Conservation (phyloP, 2,797 vertebrate species). For the Galagoides demidoff region DNA sequence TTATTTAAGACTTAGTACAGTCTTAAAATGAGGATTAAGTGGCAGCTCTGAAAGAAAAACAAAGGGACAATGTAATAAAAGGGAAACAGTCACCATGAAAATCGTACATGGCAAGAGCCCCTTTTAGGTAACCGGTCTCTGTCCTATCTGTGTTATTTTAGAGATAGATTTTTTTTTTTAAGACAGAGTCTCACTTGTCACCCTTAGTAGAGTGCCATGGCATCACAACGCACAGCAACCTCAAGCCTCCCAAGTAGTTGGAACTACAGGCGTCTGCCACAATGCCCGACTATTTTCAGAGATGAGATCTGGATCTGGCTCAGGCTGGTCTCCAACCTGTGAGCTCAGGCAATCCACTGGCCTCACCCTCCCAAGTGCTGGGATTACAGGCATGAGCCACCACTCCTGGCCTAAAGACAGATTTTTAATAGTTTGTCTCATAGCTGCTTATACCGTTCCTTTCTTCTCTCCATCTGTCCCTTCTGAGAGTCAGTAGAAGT, state of each 20-base stretch:
- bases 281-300: no score
- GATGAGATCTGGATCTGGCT: no score
- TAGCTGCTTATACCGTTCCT: neutral
- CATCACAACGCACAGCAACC: no score
- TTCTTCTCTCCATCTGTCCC: neutral
- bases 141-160: neutral
- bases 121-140: neutral
- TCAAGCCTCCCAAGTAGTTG: no score
- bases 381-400: no score
- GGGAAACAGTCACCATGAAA: neutral
- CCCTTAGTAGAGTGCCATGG: no score
- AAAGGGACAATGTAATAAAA: neutral
- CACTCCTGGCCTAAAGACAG: neutral
- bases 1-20: neutral
- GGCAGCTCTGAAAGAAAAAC: neutral
- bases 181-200: no score
- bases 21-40: slow-evolving; percentile 20
- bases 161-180: neutral
- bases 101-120: neutral
- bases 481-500: neutral
- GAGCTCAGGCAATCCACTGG: no score
- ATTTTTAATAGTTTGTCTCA: neutral
- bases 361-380: no score
- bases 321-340: no score
- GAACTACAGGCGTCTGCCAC: no score